Conservation (phyloP, 2,113 vertebrate genomes). For the Osmerus eperlanus region DNA sequence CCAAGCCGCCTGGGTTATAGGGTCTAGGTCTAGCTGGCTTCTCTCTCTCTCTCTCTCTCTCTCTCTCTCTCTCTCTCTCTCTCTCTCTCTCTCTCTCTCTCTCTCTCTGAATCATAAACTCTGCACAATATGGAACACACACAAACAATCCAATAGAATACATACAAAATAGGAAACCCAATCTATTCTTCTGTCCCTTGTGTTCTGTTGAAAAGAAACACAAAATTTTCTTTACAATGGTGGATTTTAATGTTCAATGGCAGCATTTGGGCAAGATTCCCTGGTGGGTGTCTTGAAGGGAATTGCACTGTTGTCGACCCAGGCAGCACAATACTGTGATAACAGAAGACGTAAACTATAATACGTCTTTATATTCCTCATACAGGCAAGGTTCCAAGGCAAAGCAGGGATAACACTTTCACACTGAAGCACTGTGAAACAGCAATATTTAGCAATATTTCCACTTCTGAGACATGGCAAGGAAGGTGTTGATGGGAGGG, state of each 20-base stretch:
- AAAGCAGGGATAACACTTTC: neutral
- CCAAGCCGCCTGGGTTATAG: too few relatives aligned
- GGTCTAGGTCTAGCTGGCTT: neutral
- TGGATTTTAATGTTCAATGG: neutral
- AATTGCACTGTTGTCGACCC: neutral
- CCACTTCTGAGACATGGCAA: too few relatives aligned
- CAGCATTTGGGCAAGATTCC: neutral
- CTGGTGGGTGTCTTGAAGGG: neutral
- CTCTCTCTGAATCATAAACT: too few relatives aligned
- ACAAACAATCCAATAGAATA: constrained; percentile 14
- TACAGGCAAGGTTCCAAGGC: neutral
- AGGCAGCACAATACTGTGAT: neutral
- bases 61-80: neutral
- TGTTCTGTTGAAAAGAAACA: neutral
- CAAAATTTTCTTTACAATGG: neutral
- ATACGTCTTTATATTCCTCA: neutral
- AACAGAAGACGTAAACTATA: neutral
- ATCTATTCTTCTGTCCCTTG: neutral
- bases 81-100: too few relatives aligned
- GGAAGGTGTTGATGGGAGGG: too few relatives aligned
- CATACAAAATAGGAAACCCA: neutral
- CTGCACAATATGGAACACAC: constrained; percentile 25
- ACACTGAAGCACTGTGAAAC: neutral
- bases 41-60: neutral
- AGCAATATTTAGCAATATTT: neutral